Conservation (phyloP, 2,113 vertebrate genomes). For the Dunckerocampus dactyliophorus region DNA sequence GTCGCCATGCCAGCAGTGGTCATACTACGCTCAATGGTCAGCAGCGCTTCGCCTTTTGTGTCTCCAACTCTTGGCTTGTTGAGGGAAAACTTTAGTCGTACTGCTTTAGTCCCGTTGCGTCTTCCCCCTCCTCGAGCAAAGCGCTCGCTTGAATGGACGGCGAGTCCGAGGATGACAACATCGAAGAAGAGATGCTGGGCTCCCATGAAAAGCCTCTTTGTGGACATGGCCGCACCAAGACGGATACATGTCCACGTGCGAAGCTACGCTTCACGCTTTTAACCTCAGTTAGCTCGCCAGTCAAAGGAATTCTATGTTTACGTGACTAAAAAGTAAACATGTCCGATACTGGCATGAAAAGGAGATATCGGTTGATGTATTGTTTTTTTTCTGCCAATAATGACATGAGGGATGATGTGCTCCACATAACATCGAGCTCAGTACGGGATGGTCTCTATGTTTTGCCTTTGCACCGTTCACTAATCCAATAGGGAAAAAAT, state of each 20-base stretch:
- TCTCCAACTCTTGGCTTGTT: constrained; percentile 55
- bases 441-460: too few species aligned
- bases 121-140: constrained; percentile 12
- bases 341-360: too few species aligned
- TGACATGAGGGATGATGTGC: too few species aligned
- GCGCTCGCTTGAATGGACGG: constrained; percentile 13
- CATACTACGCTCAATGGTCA: constrained; percentile 49
- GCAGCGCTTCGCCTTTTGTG: constrained; percentile 55
- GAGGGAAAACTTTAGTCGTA: constrained; percentile 68
- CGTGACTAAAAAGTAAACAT: background rate
- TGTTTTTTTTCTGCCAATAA: too few species aligned
- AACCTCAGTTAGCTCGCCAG: background rate
- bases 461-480: too few species aligned
- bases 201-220: constrained; percentile 14
- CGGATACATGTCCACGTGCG: constrained; percentile 11
- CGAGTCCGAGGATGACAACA: constrained; percentile 18
- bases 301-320: background rate
- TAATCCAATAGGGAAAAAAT: too few species aligned
- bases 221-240: background rate
- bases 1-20: constrained; percentile 54
- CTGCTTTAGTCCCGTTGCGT: constrained; percentile 45
- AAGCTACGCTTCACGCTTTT: background rate
- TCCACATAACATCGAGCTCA: too few species aligned
- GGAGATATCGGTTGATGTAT: too few species aligned
- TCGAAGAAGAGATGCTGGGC: background rate